These are phyloP conservation scores for Hippocampus comes DNA, from an alignment of 2,113 vertebrate genomes.

Conservation along the genomic window DNA sequence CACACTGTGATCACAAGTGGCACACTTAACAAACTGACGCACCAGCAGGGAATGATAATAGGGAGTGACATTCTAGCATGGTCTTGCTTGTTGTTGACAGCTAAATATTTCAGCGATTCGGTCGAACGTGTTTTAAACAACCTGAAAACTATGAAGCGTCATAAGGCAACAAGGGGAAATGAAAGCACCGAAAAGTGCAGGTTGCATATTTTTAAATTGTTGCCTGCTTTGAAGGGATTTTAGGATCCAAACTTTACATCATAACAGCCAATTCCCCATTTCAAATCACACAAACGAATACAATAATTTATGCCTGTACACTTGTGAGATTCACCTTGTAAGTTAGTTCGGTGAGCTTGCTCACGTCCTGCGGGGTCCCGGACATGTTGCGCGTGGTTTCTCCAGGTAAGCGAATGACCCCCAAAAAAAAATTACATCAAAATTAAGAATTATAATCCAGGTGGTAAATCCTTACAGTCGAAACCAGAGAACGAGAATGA, in stretches of 20 bases:
- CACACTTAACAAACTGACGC: neutral
- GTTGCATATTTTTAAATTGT: neutral
- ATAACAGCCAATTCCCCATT: neutral
- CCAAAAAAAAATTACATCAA: neutral
- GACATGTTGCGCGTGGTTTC: constrained; percentile 75
- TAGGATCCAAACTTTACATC: neutral
- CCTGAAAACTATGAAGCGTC: neutral
- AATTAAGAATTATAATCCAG: constrained; percentile 16
- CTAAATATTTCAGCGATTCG: neutral
- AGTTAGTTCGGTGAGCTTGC: constrained; percentile 88
- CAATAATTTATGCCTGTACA: neutral
- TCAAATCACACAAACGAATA: neutral
- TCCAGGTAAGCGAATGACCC: neutral
- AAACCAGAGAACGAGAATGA: constrained; percentile 21
- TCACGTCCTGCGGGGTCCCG: constrained; percentile 85
- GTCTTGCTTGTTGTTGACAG: neutral
- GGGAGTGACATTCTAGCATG: constrained; percentile 17
- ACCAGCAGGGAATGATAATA: constrained; percentile 8
- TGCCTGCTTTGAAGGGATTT: neutral
- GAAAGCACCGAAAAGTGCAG: neutral
- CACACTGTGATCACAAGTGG: neutral
- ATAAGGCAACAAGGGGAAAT: neutral
- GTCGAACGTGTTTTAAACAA: neutral
- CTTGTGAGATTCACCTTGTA: constrained; percentile 78
- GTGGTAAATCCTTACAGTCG: constrained; percentile 10